Conservation (phyloP, 1,140 invertebrate genomes). For the Ceratina australensis region DNA sequence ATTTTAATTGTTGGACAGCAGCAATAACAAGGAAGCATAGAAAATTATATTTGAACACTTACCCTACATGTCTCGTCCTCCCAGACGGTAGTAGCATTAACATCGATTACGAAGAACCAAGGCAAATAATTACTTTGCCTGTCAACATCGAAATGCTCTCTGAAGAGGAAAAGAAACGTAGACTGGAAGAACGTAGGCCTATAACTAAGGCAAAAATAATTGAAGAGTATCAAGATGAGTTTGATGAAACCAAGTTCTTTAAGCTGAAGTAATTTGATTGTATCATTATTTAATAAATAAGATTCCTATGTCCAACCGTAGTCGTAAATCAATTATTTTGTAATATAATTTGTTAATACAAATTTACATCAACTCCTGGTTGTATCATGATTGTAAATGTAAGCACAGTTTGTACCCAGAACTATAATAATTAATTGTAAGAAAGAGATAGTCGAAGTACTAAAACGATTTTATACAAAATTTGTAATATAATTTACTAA, state of each 20-base stretch:
- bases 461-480: no score
- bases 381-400: neutral
- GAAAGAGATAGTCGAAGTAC: no score
- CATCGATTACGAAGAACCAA: conserved; percentile 90
- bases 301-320: neutral
- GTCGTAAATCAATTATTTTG: neutral
- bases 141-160: conserved; percentile 85
- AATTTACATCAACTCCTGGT: no score
- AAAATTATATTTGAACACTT: conserved; percentile 84
- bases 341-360: neutral
- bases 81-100: conserved; percentile 92
- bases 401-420: no score
- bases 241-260: conserved; percentile 83
- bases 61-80: conserved; percentile 88
- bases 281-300: neutral
- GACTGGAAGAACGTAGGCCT: conserved; percentile 86
- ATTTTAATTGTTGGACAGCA: conserved; percentile 84
- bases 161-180: conserved; percentile 84
- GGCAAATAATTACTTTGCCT: conserved; percentile 91
- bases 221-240: conserved; percentile 87
- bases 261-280: neutral
- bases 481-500: no score
- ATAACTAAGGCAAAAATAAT: conserved; percentile 87
- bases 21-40: conserved; percentile 86
- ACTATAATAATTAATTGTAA: no score